Evolutionary conservation across 2,113 vertebrate genomes (phyloP), one percentile per base, ranked within the genome.

Genomic region (Mormyrus iriodes): DNA sequence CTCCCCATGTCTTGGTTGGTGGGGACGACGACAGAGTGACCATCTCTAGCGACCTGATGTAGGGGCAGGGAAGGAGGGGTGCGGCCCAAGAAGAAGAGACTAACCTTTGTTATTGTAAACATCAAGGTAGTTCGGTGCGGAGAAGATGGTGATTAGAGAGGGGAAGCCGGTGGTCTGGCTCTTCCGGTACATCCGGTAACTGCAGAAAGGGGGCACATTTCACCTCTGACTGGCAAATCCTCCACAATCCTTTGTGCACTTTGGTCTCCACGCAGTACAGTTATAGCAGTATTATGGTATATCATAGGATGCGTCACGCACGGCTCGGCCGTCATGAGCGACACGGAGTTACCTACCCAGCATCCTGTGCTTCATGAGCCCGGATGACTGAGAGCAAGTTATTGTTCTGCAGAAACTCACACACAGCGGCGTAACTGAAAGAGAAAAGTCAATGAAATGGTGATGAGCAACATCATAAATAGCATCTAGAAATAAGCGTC

Each of bases 361-460:
- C 98, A 85, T 99, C 98, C 91, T 99, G 98, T 94, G 98, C 98
- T 97, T 99, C 98, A 10, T 99, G 98, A 88, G 98, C 98, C 96
- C 98, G 97, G 88, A 99, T 99, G 93, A 99, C 97, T 93, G 98
- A 99, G 95, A 99, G 97, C 95, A 99, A 96, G 94, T 99, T 99
- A 97, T 99, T 99, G 96, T 99, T 98, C 96, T 99, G 98, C 95
- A 99, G 96, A 95, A 99, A 99, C 94, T 99, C 98, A 92, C 98
- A 99, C 17, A 99, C 98, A 92, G 98, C 98, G 9, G 98, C 97
- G 92, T 99, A 99, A 96, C 98, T 99, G 96, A 69, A 92, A 91
- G 91, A 44, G 42, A 44, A 86, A 49, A 76, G 84, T 24, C 53
- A 86, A 8, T 35, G 12, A 73, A 55, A 88, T 9, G 15, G 79